Evolutionary conservation across 2,797 vertebrate species (phyloP).

Genomic region (Spondyliosoma cantharus): DNA sequence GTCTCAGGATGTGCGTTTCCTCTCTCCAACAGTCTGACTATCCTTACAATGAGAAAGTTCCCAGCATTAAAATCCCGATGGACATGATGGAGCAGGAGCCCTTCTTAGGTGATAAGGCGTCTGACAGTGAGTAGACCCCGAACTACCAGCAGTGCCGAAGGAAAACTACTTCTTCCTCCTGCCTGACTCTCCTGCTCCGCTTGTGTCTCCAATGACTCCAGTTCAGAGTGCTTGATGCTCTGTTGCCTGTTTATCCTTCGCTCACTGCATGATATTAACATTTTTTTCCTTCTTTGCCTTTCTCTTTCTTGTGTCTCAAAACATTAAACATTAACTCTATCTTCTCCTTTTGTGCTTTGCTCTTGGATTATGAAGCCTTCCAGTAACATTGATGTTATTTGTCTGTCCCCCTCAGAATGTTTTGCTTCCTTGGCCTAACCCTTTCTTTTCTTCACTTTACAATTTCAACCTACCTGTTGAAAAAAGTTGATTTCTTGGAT

Average conservation of each 20-base stretch:
- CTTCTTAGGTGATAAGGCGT: conserved; percentile 97
- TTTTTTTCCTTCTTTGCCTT: not conserved
- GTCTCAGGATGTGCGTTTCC: conserved; percentile 60
- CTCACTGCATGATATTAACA: conserved; percentile 43
- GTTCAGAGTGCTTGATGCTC: not conserved
- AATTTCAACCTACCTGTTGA: not conserved
- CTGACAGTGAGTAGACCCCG: conserved; percentile 95
- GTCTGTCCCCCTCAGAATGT: not conserved
- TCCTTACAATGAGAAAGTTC: conserved; percentile 95
- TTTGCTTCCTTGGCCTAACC: not conserved
- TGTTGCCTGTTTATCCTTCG: not conserved
- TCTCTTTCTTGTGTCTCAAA: not conserved
- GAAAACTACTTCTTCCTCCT: conserved; percentile 8
- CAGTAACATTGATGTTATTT: not conserved
- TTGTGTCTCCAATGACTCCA: conserved; percentile 14
- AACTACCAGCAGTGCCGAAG: conserved; percentile 60
- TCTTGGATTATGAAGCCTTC: not conserved
- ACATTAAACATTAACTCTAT: conserved; percentile 6
- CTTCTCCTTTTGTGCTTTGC: conserved; percentile 7
- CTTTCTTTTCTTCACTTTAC: not conserved
- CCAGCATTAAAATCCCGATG: conserved; percentile 99
- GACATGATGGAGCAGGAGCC: conserved; percentile 99
- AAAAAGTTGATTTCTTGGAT: not conserved
- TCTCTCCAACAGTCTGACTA: conserved; percentile 95
- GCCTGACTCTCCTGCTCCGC: conserved; percentile 15